These are phyloP conservation scores for Acropternis orthonyx DNA, from an alignment of 2,797 vertebrate genomes.

Conservation along the genomic window DNA sequence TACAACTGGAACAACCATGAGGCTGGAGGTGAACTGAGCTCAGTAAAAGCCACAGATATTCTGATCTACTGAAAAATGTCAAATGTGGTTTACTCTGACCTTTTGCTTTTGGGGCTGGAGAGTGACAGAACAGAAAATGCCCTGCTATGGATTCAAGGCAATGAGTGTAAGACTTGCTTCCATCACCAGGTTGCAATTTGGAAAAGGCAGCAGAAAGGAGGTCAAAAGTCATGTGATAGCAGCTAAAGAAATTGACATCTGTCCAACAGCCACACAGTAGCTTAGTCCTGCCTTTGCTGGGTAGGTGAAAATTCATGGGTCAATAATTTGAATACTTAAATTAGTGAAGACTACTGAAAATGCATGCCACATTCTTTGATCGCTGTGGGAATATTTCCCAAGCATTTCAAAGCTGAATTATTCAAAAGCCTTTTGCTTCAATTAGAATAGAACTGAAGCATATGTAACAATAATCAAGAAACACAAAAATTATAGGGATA, in stretches of 20 bases:
- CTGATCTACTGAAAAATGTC: not conserved
- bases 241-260: not conserved
- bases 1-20: not conserved
- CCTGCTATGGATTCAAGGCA: not conserved
- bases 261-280: not conserved
- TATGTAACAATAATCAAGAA: not conserved
- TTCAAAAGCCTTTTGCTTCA: not conserved
- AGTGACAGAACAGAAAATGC: not conserved
- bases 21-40: not conserved
- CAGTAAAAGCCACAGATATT: not conserved
- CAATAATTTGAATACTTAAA: not conserved
- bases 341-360: not conserved
- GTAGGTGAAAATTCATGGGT: not conserved
- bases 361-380: not conserved
- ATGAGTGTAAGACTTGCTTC: not conserved
- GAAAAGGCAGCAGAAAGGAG: not conserved
- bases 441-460: not conserved
- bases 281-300: fast-evolving
- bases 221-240: not conserved
- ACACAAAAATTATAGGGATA: not conserved
- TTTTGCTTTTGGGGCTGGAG: not conserved
- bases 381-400: not conserved
- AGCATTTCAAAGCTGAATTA: not conserved
- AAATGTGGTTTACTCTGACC: not conserved
- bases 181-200: not conserved